phyloP scores from a whole-genome alignment of 2,888 invertebrate species.

The Drosophila melanocephala region DNA sequence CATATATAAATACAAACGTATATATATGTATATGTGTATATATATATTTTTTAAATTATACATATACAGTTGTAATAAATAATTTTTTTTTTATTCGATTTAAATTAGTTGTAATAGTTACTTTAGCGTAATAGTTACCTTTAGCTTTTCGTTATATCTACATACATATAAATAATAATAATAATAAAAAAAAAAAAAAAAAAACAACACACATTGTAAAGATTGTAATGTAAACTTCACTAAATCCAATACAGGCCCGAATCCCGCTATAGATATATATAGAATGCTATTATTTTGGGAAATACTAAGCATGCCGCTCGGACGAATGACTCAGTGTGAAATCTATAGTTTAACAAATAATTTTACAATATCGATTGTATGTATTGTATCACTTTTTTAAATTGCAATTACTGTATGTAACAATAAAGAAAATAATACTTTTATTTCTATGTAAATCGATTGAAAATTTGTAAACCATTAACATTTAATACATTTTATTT shows the following conservation, averaged over 20 bases:
- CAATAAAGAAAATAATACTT: slow-evolving; percentile 5
- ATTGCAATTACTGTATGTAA: slow-evolving; percentile 39
- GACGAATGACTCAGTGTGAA: slow-evolving; percentile 32
- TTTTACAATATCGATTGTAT: slow-evolving; percentile 35
- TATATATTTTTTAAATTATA: neutral
- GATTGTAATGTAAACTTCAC: slow-evolving; percentile 14
- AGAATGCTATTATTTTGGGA: neutral
- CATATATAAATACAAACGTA: neutral
- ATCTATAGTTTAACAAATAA: slow-evolving; percentile 40
- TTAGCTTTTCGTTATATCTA: slow-evolving; percentile 66
- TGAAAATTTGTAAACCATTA: slow-evolving; percentile 7
- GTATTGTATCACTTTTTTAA: slow-evolving; percentile 53
- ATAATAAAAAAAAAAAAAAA: slow-evolving; percentile 2
- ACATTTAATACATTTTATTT: slow-evolving; percentile 28
- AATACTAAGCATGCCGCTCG: neutral
- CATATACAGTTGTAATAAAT: slow-evolving; percentile 10
- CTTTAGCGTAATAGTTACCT: slow-evolving; percentile 68
- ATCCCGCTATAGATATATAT: slow-evolving; percentile 13
- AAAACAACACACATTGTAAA: neutral
- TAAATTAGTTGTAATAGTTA: slow-evolving; percentile 68
- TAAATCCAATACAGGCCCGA: slow-evolving; percentile 4
- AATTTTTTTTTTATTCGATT: slow-evolving; percentile 55
- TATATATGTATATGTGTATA: neutral
- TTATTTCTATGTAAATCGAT: slow-evolving; percentile 15
- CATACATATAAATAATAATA: slow-evolving; percentile 24